These are phyloP conservation scores for Notothenia rossii DNA, from an alignment of 2,113 vertebrate species.

Conservation along the genomic window DNA sequence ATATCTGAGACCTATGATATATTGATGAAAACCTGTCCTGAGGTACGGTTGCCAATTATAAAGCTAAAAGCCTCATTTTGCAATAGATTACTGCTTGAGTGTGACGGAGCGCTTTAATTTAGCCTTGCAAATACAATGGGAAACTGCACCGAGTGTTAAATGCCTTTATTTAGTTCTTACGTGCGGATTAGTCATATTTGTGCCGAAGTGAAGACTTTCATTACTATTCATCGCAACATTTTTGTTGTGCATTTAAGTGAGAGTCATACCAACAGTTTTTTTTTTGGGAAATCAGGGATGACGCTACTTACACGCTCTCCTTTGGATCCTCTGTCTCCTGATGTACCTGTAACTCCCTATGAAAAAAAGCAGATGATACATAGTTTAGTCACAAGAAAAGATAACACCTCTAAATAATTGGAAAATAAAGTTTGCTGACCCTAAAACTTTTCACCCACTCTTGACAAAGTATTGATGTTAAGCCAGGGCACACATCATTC, in stretches of 20 bases:
- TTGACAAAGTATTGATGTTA: slow-evolving; percentile 10
- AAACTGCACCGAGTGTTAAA: slow-evolving; percentile 61
- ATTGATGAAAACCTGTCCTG: slow-evolving; percentile 22
- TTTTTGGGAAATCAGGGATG: slow-evolving; percentile 20
- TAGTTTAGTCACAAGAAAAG: slow-evolving; percentile 14
- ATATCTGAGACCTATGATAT: too few relatives aligned
- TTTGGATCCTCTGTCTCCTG: slow-evolving; percentile 96
- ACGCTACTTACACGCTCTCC: slow-evolving; percentile 92
- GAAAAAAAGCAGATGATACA: slow-evolving; percentile 45
- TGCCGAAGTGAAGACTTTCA: slow-evolving; percentile 61
- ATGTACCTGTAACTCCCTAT: slow-evolving; percentile 89
- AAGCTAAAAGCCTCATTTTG: slow-evolving; percentile 56
- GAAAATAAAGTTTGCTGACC: slow-evolving; percentile 10
- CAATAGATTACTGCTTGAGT: slow-evolving; percentile 63
- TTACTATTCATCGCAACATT: slow-evolving; percentile 61
- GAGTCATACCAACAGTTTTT: slow-evolving; percentile 34
- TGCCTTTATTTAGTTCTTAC: slow-evolving; percentile 64
- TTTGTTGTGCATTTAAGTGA: slow-evolving; percentile 40
- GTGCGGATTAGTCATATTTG: slow-evolving; percentile 71
- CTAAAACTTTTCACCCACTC: slow-evolving; percentile 8
- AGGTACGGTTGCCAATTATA: slow-evolving; percentile 29
- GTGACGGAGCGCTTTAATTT: slow-evolving; percentile 63
- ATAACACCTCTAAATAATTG: neutral
- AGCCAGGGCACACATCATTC: neutral
- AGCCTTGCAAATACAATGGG: slow-evolving; percentile 54